Conservation (phyloP, 2,113 vertebrate genomes). For the Corythoichthys haematopterus region DNA sequence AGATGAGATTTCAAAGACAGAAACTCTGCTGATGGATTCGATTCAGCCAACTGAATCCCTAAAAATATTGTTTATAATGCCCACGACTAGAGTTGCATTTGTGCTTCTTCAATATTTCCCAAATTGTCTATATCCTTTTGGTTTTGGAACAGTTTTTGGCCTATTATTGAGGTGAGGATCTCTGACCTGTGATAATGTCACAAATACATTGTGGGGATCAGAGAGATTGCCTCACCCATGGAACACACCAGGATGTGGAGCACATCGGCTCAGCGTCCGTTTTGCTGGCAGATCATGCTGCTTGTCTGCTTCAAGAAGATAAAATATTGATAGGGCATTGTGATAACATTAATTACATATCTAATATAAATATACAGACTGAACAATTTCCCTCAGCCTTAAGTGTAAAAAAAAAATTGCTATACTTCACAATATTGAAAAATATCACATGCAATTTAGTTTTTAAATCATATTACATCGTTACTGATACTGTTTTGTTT, state of each 20-base stretch:
- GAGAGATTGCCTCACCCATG: constrained; percentile 82
- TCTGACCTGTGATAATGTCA: constrained; percentile 74
- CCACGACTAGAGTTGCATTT: background rate
- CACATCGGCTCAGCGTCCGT: constrained; percentile 81
- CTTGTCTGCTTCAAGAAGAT: constrained; percentile 74
- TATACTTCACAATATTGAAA: too few species aligned
- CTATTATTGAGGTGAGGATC: constrained; percentile 14
- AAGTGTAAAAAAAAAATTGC: too few species aligned
- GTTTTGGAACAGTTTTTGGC: constrained; percentile 8
- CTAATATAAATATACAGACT: background rate
- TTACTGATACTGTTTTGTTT: too few species aligned
- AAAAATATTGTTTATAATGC: background rate
- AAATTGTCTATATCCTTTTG: constrained; percentile 12
- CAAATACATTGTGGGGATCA: constrained; percentile 66
- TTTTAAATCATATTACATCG: too few species aligned
- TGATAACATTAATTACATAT: background rate
- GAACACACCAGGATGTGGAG: constrained; percentile 80
- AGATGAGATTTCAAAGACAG: background rate
- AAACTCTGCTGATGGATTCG: background rate
- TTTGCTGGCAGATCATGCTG: constrained; percentile 57
- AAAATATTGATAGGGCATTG: background rate
- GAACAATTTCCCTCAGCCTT: background rate
- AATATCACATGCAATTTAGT: too few species aligned
- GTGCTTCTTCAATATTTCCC: background rate
- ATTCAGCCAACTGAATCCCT: background rate